Evolutionary conservation across 2,113 vertebrate genomes (phyloP).

Genomic region (Pluvialis apricaria): DNA sequence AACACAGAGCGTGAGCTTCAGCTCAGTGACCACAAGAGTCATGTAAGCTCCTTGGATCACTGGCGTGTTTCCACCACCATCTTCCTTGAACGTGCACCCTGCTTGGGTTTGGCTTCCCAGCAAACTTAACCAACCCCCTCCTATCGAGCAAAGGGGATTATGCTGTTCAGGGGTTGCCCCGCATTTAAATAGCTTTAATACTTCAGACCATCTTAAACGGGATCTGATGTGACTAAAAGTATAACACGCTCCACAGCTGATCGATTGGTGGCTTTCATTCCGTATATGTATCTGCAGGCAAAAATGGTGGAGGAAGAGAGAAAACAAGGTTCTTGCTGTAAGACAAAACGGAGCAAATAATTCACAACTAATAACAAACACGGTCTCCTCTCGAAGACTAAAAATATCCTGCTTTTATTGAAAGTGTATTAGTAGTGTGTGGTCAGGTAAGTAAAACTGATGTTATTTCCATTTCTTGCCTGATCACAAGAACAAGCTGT

Average conservation of each 20-base stretch:
- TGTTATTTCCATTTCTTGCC: background rate
- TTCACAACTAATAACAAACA: background rate
- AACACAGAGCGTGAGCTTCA: background rate
- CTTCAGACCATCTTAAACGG: background rate
- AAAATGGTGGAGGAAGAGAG: background rate
- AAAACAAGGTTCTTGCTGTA: background rate
- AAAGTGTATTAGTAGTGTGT: background rate
- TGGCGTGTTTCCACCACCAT: accelerated
- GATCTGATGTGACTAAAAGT: background rate
- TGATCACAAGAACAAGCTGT: background rate
- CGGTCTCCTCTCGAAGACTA: background rate
- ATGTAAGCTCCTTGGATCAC: background rate
- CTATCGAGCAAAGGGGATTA: background rate
- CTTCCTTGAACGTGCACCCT: background rate
- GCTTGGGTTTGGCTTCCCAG: background rate
- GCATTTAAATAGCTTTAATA: constrained; percentile 7
- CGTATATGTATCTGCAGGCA: background rate
- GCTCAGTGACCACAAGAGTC: background rate
- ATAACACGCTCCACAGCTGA: background rate
- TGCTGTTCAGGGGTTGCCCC: background rate
- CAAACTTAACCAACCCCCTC: background rate
- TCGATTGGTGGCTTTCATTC: background rate
- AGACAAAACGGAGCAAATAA: background rate
- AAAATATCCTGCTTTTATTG: background rate
- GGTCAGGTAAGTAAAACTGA: background rate